Conservation (phyloP, 2,113 vertebrate genomes). For the Uria aalge region DNA sequence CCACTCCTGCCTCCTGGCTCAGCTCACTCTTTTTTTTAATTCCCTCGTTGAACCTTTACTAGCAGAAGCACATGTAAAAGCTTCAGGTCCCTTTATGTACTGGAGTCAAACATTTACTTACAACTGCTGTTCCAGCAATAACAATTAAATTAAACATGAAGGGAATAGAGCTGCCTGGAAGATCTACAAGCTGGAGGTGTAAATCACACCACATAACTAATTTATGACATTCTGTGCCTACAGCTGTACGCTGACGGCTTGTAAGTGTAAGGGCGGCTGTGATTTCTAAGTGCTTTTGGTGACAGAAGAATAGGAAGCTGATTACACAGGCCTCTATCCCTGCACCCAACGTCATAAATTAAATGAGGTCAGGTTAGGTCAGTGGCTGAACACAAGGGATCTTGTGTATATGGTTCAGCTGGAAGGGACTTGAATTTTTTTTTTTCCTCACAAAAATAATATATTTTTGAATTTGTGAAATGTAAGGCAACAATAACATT, state of each 20-base stretch:
- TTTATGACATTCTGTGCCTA: background rate
- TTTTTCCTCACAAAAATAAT: background rate
- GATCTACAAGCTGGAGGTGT: background rate
- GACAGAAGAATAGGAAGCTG: background rate
- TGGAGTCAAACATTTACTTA: slow-evolving; percentile 61
- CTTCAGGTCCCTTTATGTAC: background rate
- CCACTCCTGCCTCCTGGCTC: background rate
- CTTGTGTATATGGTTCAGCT: background rate
- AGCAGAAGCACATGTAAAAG: slow-evolving; percentile 1
- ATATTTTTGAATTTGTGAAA: background rate
- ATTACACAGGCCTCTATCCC: background rate
- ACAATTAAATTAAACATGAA: slow-evolving; percentile 52
- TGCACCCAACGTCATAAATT: background rate
- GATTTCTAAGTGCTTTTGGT: background rate
- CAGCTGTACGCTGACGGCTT: background rate
- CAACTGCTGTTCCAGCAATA: slow-evolving; percentile 30
- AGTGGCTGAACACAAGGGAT: background rate
- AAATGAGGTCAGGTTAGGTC: background rate
- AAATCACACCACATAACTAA: slow-evolving; percentile 8
- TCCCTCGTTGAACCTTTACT: background rate
- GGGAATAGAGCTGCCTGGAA: background rate
- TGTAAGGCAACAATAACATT: background rate
- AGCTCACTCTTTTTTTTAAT: background rate
- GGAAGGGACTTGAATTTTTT: background rate
- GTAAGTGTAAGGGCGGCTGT: background rate